Conservation (phyloP, 2,888 invertebrate species). For the Antheraea assamensis region DNA sequence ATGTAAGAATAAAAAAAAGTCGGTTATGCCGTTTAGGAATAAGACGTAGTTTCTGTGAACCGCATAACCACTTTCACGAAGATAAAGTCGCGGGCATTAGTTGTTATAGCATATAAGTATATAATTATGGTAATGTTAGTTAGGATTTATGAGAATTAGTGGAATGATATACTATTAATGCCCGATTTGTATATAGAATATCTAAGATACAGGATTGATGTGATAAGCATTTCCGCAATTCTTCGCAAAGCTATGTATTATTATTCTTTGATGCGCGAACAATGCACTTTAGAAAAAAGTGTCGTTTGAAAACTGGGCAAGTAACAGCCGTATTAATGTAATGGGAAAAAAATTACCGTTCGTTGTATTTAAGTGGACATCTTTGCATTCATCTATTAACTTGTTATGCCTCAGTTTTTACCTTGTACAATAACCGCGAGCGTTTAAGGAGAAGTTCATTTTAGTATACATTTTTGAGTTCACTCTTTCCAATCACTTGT, state of each 20-base stretch:
- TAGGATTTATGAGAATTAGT: no score
- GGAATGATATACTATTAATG: no score
- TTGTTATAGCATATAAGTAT: no score
- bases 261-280: neutral
- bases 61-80: no score
- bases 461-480: neutral
- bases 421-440: constrained; percentile 22
- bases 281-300: neutral
- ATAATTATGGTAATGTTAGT: no score
- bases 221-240: neutral
- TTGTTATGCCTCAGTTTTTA: constrained; percentile 27
- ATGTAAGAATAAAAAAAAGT: no score
- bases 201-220: no score
- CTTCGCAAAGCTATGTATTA: neutral
- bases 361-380: constrained; percentile 14
- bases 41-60: no score
- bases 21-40: no score
- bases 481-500: neutral
- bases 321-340: constrained; percentile 9
- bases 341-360: constrained; percentile 2
- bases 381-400: constrained; percentile 16
- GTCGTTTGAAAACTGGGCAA: constrained; percentile 1
- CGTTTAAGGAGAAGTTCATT: constrained; percentile 30
- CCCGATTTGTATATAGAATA: no score
- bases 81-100: no score